Base-by-base conservation (phyloP, 1,140 invertebrate species). In the Heliconius hewitsoni region DNA sequence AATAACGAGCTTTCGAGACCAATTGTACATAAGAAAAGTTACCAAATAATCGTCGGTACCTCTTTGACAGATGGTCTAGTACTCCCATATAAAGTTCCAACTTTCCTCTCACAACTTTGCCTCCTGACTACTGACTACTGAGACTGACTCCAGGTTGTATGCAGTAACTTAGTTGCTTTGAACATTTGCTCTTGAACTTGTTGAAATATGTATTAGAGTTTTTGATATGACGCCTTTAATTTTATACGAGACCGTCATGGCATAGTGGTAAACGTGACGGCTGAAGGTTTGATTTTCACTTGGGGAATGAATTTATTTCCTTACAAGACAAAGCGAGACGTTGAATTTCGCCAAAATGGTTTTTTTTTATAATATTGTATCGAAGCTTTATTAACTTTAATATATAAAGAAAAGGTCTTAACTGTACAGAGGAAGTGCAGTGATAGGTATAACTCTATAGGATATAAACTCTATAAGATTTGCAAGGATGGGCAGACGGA, bases 51-150 rank as follows among this genome's bases (percentile, higher is more conserved):
- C 46, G 27, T 74, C 46, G 42, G 46, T 34, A 46, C 2, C 30
- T 66, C 23, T 74, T 52, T 74, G 73, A 74, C 73, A 74, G 73
- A 74, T 74, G 73, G 73, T 74, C 73, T 74, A 52, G 46, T 30
- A 55, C 73, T 74, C 50, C 3, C 27, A 3, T 37, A 72, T 39
- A 72, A 39, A 72, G 71, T 39, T 42, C 9, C 18, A 37, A 72
- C 39, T 72, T 72, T 72, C 8, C 30, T 39, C 39, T 72, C 18
- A 72, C 34, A 42, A 72, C 70, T 37, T 71, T 18, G 1, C n/a
- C 11, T 8, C 8, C 70, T 37, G 13, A 39, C 13, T 34, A 8
- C 30, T 5, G 30, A 19, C 30, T 37, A 23, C 23, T 71, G 70
- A 57, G 55, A 6, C 16, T 52, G 50, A 52, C 55, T 57, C 8